Evolutionary conservation across 2,888 invertebrate genomes (phyloP), one percentile per base, ranked within the genome.

Genomic region (Leptopterna dolabrata): DNA sequence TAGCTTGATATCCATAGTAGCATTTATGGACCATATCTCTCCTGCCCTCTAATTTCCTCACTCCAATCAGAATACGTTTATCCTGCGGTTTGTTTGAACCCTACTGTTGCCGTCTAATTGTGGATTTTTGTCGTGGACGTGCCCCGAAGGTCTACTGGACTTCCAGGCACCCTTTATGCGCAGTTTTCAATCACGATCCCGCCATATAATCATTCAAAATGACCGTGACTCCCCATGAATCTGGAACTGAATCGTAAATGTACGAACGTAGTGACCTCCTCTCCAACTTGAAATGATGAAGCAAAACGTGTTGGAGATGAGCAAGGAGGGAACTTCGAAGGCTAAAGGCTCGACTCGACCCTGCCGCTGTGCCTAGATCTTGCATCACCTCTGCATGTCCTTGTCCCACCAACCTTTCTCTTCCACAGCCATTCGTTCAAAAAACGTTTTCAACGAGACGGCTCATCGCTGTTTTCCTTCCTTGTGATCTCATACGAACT

Each of bases 321-420:
- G 45, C 47, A 41, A 73, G 41, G 36, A 30, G 47, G 24, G 43
- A 78, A 45, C 19, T 14, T 24, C 19, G 47, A 78, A 78, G 47
- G 47, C 78, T 43, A 14, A n/a, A 78, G 78, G 78, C 78, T 45
- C 43, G 47, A 78, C 78, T 16, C 78, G 73, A 76, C 73, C 73
- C 73, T 76, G 73, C 73, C n/a, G 30, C 41, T 30, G 41, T 19
- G 45, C 47, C 78, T 43, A 27, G 78, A 30, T 78, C 78, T 78
- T 78, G 78, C 78, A 78, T 78, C 78, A 78, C 78, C 45, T 2
- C 78, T 9, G 16, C 14, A 45, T 78, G 78, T 45, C 78, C 78
- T 78, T 78, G 78, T 78, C 78, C 78, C 78, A 78, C 78, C 78
- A 78, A 78, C 78, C 78, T 78, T 78, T 78, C 78, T 78, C 78